Conservation (phyloP, 2,797 vertebrate genomes). For the Decapterus maruadsi region DNA sequence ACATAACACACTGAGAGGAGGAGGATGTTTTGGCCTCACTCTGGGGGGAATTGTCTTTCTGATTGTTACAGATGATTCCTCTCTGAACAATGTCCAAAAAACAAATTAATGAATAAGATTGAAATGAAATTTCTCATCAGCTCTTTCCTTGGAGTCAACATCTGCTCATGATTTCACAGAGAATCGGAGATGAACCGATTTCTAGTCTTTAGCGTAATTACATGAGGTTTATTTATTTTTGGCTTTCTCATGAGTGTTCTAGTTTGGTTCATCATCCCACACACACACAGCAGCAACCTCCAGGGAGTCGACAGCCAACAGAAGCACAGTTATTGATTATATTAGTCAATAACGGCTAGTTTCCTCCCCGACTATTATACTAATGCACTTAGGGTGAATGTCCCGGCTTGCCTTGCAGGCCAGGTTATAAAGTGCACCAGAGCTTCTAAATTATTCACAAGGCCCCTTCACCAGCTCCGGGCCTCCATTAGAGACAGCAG, state of each 20-base stretch:
- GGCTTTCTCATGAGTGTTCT: conserved; percentile 36
- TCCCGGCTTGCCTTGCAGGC: conserved; percentile 75
- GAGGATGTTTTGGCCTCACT: not conserved
- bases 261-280: conserved; percentile 38
- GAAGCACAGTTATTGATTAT: conserved; percentile 82
- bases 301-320: conserved; percentile 52
- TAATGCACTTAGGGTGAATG: conserved; percentile 84
- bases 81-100: not conserved
- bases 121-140: conserved; percentile 12
- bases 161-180: conserved; percentile 13
- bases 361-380: conserved; percentile 82
- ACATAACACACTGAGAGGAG: not conserved
- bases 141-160: conserved; percentile 21
- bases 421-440: conserved; percentile 84
- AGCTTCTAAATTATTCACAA: conserved; percentile 88
- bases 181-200: conserved; percentile 30
- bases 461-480: conserved; percentile 68
- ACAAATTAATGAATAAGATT: conserved; percentile 10
- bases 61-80: conserved; percentile 32
- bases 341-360: conserved; percentile 82
- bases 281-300: conserved; percentile 35
- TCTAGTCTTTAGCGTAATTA: conserved; percentile 34
- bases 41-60: conserved; percentile 24
- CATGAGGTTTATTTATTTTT: conserved; percentile 24
- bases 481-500: conserved; percentile 81